These are phyloP conservation scores for Eonycteris spelaea DNA, from an alignment of 2,113 vertebrate species.

Conservation along the genomic window DNA sequence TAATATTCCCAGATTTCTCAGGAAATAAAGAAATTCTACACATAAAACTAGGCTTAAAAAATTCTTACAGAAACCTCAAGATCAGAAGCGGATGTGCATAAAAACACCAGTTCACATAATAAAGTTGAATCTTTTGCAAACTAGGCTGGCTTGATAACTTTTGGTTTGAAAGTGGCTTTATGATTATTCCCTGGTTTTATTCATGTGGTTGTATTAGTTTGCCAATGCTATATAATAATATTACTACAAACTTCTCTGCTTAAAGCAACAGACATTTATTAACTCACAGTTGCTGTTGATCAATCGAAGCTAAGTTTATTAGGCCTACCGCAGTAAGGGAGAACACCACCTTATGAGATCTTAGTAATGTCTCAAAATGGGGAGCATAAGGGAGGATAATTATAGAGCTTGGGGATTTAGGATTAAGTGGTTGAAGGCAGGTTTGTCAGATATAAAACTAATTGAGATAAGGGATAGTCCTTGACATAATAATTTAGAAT, in stretches of 20 bases:
- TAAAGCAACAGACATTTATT: background rate
- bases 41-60: conserved; percentile 14
- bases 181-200: background rate
- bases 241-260: background rate
- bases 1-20: background rate
- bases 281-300: background rate
- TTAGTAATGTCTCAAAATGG: background rate
- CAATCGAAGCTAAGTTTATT: conserved; percentile 24
- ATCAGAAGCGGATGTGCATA: background rate
- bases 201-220: background rate
- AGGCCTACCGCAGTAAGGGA: background rate
- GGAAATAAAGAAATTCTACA: background rate
- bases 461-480: background rate
- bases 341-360: background rate
- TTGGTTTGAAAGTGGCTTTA: background rate
- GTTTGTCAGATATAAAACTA: background rate
- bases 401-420: background rate
- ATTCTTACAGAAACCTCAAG: background rate
- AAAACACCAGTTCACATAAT: background rate
- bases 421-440: background rate
- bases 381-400: background rate
- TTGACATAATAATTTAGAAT: background rate
- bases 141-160: background rate
- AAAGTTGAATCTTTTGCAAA: background rate
- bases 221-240: background rate